These are phyloP conservation scores for Diglossa brunneiventris DNA, from an alignment of 2,113 vertebrate genomes.

Conservation along the genomic window DNA sequence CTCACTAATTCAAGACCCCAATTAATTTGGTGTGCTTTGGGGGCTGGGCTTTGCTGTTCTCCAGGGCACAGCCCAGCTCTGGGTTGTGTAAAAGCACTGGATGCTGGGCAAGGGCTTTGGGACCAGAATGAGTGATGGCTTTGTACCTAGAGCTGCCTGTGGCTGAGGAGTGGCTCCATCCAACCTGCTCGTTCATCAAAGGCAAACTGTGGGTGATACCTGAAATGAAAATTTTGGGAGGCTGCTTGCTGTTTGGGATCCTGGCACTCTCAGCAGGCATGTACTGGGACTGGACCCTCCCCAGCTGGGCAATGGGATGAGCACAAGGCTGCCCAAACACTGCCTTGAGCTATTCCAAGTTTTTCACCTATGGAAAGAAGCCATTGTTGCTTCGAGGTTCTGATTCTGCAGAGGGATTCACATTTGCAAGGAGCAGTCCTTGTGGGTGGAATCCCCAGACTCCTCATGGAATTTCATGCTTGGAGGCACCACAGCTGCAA, in stretches of 20 bases:
- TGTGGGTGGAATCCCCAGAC: neutral
- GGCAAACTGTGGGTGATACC: neutral
- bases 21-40: neutral
- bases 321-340: neutral
- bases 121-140: neutral
- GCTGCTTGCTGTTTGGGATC: neutral
- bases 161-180: neutral
- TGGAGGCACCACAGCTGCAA: neutral
- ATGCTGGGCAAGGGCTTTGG: neutral
- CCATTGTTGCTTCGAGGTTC: rapidly evolving
- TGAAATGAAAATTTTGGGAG: neutral
- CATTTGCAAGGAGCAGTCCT: rapidly evolving
- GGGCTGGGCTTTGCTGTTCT: neutral
- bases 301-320: neutral
- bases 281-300: neutral
- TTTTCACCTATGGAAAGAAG: neutral
- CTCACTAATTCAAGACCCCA: neutral
- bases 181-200: neutral
- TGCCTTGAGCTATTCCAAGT: neutral
- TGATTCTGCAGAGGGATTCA: neutral
- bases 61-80: neutral
- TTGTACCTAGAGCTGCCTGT: neutral
- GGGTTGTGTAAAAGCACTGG: neutral
- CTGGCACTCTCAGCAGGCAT: neutral
- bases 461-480: neutral